Conservation (phyloP, 2,113 vertebrate species). For the Rhea americana region DNA sequence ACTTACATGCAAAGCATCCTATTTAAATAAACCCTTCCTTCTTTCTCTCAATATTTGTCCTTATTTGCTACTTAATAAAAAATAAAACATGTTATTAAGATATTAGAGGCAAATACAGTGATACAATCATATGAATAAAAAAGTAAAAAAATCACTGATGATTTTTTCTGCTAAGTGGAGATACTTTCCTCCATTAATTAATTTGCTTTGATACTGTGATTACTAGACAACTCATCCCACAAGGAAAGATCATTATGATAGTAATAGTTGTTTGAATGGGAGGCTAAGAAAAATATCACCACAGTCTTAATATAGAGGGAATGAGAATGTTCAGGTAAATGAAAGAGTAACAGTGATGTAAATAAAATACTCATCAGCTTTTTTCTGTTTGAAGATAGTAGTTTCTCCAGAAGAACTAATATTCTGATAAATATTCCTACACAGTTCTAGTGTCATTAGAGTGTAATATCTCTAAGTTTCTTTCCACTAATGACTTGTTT, state of each 20-base stretch:
- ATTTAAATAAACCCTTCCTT: background rate
- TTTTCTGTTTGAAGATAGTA: background rate
- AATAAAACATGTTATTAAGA: no score
- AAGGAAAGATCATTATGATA: background rate
- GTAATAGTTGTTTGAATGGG: background rate
- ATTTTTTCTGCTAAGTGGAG: no score
- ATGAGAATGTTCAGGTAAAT: background rate
- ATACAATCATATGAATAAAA: no score
- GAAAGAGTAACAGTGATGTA: background rate
- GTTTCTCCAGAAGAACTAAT: background rate
- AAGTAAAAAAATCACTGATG: no score
- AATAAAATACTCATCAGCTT: background rate
- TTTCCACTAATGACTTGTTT: background rate
- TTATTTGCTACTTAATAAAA: background rate
- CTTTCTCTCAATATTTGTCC: background rate
- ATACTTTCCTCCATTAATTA: no score
- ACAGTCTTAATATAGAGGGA: background rate
- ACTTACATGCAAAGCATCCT: background rate
- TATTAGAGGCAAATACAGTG: no score
- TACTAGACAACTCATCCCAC: background rate
- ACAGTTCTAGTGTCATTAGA: background rate
- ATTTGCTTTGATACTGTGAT: no score
- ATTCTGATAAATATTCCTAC: background rate
- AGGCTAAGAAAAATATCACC: background rate
- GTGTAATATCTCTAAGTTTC: background rate